These are phyloP conservation scores for Drosophila funebris DNA, from an alignment of 1,140 invertebrate genomes.

Conservation along the genomic window DNA sequence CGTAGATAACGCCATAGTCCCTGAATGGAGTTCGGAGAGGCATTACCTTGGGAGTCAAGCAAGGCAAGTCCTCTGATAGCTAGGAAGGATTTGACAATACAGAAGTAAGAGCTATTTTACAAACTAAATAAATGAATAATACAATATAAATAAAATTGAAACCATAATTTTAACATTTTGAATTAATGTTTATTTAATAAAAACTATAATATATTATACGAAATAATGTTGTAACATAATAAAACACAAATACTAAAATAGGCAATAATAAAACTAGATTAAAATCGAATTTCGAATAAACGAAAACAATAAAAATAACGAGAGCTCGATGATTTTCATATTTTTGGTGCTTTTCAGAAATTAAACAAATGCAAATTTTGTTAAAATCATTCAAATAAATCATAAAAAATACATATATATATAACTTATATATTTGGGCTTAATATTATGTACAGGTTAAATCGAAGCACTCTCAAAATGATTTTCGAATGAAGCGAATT, in stretches of 20 bases:
- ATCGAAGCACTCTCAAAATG: slow-evolving; percentile 36
- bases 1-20: too few species aligned
- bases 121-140: neutral
- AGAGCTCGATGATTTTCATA: slow-evolving; percentile 25
- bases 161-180: slow-evolving; percentile 16
- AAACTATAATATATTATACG: slow-evolving; percentile 50
- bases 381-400: slow-evolving; percentile 43
- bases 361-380: slow-evolving; percentile 65
- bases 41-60: neutral
- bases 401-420: slow-evolving; percentile 28
- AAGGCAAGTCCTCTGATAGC: neutral
- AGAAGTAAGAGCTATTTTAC: neutral
- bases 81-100: neutral
- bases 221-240: slow-evolving; percentile 59
- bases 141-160: neutral
- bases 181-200: slow-evolving; percentile 59
- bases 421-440: slow-evolving; percentile 14
- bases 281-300: slow-evolving; percentile 58
- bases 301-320: slow-evolving; percentile 52
- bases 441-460: slow-evolving; percentile 63
- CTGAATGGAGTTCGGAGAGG: neutral
- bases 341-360: slow-evolving; percentile 57
- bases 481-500: slow-evolving; percentile 52
- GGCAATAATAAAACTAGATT: slow-evolving; percentile 49
- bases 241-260: slow-evolving; percentile 67